These are phyloP conservation scores for Sander lucioperca DNA, from an alignment of 2,113 vertebrate species.

Conservation along the genomic window DNA sequence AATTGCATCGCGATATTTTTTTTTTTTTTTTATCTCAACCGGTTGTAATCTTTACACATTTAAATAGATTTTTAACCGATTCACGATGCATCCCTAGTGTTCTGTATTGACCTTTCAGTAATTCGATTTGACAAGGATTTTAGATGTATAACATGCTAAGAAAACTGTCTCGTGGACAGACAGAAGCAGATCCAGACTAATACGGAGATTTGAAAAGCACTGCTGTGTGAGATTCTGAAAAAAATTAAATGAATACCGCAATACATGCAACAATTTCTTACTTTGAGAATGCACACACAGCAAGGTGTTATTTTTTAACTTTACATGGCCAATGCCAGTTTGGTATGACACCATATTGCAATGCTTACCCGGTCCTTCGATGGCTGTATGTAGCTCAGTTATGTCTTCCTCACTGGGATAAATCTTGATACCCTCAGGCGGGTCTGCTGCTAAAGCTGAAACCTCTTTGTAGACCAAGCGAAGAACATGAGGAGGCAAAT, in stretches of 20 bases:
- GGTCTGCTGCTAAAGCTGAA: slow-evolving; percentile 90
- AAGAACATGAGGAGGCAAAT: slow-evolving; percentile 93
- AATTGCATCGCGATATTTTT: no score
- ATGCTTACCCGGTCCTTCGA: slow-evolving; percentile 91
- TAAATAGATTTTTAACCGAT: no score
- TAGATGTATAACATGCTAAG: background rate
- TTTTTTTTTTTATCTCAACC: no score
- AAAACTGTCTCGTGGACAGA: background rate
- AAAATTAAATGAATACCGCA: background rate
- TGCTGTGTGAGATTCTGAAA: background rate
- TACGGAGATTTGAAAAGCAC: background rate
- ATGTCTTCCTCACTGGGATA: slow-evolving; percentile 95
- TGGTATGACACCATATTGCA: background rate
- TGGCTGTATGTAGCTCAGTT: slow-evolving; percentile 93
- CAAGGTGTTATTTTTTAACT: background rate
- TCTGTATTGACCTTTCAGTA: background rate
- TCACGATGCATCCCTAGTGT: no score
- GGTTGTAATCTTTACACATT: no score
- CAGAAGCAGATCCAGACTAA: background rate
- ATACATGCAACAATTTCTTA: background rate
- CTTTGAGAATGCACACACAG: background rate
- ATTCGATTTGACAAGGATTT: background rate
- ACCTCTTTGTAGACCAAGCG: slow-evolving; percentile 96
- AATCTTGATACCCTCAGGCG: slow-evolving; percentile 93
- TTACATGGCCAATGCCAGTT: background rate